Conservation (phyloP, 2,113 vertebrate genomes). For the Podocnemis expansa region DNA sequence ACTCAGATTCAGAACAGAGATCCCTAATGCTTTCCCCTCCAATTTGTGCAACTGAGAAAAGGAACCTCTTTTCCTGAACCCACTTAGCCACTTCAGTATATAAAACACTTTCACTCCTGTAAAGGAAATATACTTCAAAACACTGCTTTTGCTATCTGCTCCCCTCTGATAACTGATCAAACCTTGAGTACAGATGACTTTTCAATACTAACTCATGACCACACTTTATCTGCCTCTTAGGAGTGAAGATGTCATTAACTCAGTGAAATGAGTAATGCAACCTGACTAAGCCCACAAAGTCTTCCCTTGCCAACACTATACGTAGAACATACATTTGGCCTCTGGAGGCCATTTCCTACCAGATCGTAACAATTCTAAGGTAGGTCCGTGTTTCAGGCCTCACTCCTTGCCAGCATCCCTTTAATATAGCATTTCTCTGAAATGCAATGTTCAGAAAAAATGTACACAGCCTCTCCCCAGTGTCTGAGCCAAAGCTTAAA, state of each 20-base stretch:
- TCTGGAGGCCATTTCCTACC: not conserved
- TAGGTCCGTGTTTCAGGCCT: not conserved
- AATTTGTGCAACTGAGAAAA: not conserved
- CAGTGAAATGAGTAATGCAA: not conserved
- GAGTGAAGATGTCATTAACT: not conserved
- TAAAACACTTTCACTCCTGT: not conserved
- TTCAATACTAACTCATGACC: not conserved
- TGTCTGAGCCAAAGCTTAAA: not conserved
- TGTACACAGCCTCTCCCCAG: not conserved
- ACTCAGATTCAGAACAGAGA: not conserved
- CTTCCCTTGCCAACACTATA: not conserved
- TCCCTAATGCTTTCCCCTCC: not conserved
- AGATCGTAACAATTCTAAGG: not conserved
- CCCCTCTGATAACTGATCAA: not conserved
- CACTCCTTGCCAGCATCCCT: not conserved
- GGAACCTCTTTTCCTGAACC: not conserved
- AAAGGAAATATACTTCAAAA: not conserved
- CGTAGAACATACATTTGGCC: not conserved
- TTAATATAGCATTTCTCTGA: not conserved
- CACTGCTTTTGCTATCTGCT: not conserved
- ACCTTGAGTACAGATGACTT: rapidly evolving
- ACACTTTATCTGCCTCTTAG: not conserved
- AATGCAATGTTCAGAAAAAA: not conserved
- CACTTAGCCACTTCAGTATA: not conserved
- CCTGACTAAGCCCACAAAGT: not conserved